phyloP scores from a whole-genome alignment of 1,140 invertebrate genomes.

The Trachymyrmex septentrionalis region DNA sequence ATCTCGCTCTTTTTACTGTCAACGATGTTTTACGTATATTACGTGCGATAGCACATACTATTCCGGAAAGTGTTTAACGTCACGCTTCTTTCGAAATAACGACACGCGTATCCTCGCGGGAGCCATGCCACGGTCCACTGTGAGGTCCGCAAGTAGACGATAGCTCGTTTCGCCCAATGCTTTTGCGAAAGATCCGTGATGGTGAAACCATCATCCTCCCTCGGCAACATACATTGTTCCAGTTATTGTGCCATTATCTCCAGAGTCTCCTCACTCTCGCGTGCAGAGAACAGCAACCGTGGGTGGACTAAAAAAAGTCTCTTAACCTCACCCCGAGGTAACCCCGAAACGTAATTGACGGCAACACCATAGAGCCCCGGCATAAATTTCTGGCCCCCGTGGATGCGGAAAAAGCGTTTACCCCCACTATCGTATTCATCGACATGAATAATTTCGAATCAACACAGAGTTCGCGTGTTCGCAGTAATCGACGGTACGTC shows the following conservation, averaged over 20 bases:
- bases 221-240: slow-evolving; percentile 45
- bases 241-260: slow-evolving; percentile 60
- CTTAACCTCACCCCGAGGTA: not conserved
- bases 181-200: slow-evolving; percentile 31
- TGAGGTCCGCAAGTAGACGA: slow-evolving; percentile 23
- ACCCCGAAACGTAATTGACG: slow-evolving; percentile 32
- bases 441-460: slow-evolving; percentile 61
- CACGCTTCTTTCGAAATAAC: slow-evolving; percentile 47
- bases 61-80: slow-evolving; percentile 35
- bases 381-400: slow-evolving; percentile 65
- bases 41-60: not conserved
- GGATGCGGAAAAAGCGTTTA: slow-evolving; percentile 32
- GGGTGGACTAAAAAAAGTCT: not conserved
- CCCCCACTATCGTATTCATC: not conserved
- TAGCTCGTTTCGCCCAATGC: slow-evolving; percentile 40
- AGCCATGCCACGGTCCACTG: slow-evolving; percentile 42
- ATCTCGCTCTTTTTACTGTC: not conserved
- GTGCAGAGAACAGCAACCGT: not conserved
- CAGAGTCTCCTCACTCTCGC: not conserved
- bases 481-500: not conserved
- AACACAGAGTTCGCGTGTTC: slow-evolving; percentile 1
- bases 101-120: slow-evolving; percentile 37
- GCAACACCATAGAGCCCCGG: slow-evolving; percentile 29
- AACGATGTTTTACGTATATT: slow-evolving; percentile 44
- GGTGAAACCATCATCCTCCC: slow-evolving; percentile 1